These are phyloP conservation scores for Chymomyza amoena DNA, from an alignment of 2,888 invertebrate species.

Conservation along the genomic window DNA sequence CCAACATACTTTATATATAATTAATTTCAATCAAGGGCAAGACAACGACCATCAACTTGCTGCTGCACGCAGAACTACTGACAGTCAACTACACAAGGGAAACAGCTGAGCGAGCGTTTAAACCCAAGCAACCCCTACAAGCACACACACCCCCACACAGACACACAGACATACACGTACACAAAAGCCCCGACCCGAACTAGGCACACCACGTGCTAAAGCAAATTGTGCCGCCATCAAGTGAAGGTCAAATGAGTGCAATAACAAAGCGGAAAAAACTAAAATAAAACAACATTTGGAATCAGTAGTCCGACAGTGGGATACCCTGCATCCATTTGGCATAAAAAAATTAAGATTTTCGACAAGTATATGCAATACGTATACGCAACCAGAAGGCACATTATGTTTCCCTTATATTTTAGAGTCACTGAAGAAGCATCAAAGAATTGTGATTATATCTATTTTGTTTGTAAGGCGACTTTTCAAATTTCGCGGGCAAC, in stretches of 20 bases:
- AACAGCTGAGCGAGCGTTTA: constrained; percentile 41
- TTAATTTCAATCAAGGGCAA: constrained; percentile 64
- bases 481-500: too few species aligned
- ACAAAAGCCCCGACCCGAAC: not conserved
- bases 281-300: constrained; percentile 26
- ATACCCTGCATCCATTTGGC: too few species aligned
- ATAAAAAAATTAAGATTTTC: too few species aligned
- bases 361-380: too few species aligned
- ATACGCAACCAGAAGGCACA: too few species aligned
- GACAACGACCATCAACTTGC: constrained; percentile 30
- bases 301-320: too few species aligned
- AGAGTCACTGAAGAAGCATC: too few species aligned
- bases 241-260: constrained; percentile 67
- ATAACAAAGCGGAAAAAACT: constrained; percentile 37
- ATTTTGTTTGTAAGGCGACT: too few species aligned
- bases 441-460: too few species aligned
- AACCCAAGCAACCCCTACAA: constrained; percentile 9
- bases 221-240: constrained; percentile 28
- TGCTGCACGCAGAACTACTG: constrained; percentile 11
- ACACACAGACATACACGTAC: not conserved
- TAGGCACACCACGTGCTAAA: constrained; percentile 2
- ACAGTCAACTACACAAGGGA: constrained; percentile 55
- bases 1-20: constrained; percentile 32
- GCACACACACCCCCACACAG: not conserved
- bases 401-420: too few species aligned